phyloP scores from a whole-genome alignment of 2,888 invertebrate genomes.

The Allolobophora icterica region DNA sequence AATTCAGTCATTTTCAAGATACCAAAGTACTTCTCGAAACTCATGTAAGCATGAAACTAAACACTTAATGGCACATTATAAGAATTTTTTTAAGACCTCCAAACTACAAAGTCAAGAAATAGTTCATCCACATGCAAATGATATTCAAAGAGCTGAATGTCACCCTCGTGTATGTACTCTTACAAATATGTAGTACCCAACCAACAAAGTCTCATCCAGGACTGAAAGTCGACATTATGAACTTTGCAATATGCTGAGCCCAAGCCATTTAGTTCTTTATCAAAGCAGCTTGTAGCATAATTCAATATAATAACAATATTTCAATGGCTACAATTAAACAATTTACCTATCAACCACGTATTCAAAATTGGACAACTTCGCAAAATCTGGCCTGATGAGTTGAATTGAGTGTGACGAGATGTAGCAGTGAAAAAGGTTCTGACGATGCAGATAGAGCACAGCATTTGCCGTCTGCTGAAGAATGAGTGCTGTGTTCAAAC shows the following conservation, averaged over 20 bases:
- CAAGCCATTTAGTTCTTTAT: neutral
- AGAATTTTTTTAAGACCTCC: neutral
- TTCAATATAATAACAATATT: neutral
- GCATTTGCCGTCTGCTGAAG: conserved; percentile 65
- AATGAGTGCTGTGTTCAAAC: conserved; percentile 53
- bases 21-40: neutral
- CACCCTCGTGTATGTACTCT: no score
- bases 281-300: no score
- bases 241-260: neutral
- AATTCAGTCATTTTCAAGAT: no score
- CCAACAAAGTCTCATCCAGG: no score
- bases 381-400: conserved; percentile 59
- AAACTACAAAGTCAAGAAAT: neutral
- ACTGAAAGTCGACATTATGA: no score
- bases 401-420: conserved; percentile 67
- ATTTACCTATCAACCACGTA: conserved; percentile 62
- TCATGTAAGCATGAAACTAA: neutral
- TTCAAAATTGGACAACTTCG: conserved; percentile 67
- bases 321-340: neutral
- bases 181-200: no score
- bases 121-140: neutral
- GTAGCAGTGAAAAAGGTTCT: conserved; percentile 65
- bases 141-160: no score
- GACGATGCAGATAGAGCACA: conserved; percentile 65
- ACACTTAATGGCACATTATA: neutral